phyloP scores from a whole-genome alignment of 2,113 vertebrate species.

The Melanotaenia duboulayi region DNA sequence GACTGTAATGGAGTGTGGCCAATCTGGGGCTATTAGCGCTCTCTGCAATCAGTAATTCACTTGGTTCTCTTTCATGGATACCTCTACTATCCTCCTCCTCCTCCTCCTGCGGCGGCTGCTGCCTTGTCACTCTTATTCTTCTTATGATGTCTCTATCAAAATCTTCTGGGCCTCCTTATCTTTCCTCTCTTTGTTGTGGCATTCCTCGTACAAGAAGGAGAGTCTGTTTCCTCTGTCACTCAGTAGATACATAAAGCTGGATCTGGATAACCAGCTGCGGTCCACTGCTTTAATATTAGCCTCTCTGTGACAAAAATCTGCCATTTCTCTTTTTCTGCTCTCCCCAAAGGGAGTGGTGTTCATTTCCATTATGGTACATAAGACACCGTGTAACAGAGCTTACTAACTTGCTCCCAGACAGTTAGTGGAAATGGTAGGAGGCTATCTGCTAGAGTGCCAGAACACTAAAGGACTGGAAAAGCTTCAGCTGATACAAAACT shows the following conservation, averaged over 20 bases:
- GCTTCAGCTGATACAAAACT: constrained; percentile 47
- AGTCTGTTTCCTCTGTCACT: constrained; percentile 64
- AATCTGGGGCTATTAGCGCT: constrained; percentile 78
- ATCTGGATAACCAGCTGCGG: constrained; percentile 57
- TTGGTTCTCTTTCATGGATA: constrained; percentile 63
- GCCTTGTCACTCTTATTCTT: constrained; percentile 35
- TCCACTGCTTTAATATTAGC: constrained; percentile 27
- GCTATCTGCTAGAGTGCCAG: constrained; percentile 31
- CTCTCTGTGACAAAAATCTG: constrained; percentile 16
- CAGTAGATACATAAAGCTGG: constrained; percentile 34
- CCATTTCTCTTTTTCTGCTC: constrained; percentile 16
- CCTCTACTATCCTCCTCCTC: constrained; percentile 44
- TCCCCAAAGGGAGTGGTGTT: constrained; percentile 47
- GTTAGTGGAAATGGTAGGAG: constrained; percentile 38
- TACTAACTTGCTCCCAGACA: constrained; percentile 24
- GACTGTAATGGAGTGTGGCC: constrained; percentile 78
- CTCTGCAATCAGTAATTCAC: constrained; percentile 76
- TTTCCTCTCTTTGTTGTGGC: constrained; percentile 25
- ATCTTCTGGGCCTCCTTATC: constrained; percentile 14
- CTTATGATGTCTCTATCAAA: constrained; percentile 55
- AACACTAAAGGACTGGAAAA: constrained; percentile 54
- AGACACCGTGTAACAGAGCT: constrained; percentile 1
- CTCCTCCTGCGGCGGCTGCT: neutral
- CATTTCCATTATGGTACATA: constrained; percentile 46
- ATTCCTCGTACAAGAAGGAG: constrained; percentile 32